Evolutionary conservation across 2,797 vertebrate genomes (phyloP).

Genomic region (Acanthis flammea): DNA sequence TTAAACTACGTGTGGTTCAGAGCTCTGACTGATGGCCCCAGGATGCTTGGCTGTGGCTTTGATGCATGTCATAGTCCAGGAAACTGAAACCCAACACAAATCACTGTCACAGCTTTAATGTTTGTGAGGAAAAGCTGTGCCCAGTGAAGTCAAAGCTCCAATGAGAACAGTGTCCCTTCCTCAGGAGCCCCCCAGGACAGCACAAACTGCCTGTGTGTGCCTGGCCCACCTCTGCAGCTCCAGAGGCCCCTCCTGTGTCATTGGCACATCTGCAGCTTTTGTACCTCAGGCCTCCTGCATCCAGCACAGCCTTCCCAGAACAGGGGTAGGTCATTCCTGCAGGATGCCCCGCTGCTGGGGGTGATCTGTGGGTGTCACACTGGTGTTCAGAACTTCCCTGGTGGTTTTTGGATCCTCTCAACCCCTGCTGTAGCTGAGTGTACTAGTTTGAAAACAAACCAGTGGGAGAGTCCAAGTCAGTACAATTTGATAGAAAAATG

Average conservation of each 20-base stretch:
- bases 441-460: neutral
- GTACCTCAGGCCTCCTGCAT: neutral
- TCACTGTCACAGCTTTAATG: neutral
- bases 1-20: neutral
- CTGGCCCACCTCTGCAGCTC: neutral
- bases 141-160: neutral
- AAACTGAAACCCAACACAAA: neutral
- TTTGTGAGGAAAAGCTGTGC: neutral
- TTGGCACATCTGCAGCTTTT: neutral
- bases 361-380: no score
- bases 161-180: neutral
- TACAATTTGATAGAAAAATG: neutral
- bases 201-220: rapidly evolving
- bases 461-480: neutral
- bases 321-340: neutral
- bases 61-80: neutral
- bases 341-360: rapidly evolving
- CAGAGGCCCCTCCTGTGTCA: neutral
- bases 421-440: rapidly evolving
- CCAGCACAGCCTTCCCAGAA: neutral
- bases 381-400: neutral
- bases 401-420: neutral
- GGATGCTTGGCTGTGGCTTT: neutral
- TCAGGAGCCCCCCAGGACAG: neutral
- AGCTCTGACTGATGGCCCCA: neutral